phyloP scores from a whole-genome alignment of 2,113 vertebrate genomes.

The Bufo gargarizans region DNA sequence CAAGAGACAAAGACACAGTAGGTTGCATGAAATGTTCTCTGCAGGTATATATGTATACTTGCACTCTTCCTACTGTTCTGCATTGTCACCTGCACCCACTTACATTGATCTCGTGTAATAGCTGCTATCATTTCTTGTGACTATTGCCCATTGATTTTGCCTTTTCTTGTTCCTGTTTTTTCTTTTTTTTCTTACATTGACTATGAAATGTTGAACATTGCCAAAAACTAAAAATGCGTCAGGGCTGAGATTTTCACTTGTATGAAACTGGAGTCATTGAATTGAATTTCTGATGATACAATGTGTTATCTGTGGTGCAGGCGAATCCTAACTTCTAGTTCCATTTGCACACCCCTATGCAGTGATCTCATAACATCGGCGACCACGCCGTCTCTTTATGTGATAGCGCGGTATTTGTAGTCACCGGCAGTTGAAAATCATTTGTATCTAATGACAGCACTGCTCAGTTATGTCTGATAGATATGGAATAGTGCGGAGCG shows the following conservation, averaged over 20 bases:
- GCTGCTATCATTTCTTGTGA: background rate
- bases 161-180: background rate
- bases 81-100: conserved; percentile 1
- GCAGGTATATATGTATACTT: background rate
- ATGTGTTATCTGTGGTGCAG: background rate
- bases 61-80: background rate
- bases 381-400: no score
- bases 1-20: conserved; percentile 1
- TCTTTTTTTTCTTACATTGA: background rate
- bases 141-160: conserved; percentile 4
- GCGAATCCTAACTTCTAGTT: no score
- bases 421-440: no score
- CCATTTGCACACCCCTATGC: no score
- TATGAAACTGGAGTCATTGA: background rate
- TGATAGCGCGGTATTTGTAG: no score
- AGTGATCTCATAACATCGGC: no score
- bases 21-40: background rate
- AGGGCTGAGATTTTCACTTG: background rate
- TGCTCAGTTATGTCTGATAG: no score
- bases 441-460: no score
- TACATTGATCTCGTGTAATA: conserved; percentile 9
- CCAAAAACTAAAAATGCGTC: background rate
- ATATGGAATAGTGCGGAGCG: no score
- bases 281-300: background rate
- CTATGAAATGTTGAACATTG: background rate